Base-by-base conservation (phyloP, 2,888 invertebrate genomes). In the Sisyra terminalis region DNA sequence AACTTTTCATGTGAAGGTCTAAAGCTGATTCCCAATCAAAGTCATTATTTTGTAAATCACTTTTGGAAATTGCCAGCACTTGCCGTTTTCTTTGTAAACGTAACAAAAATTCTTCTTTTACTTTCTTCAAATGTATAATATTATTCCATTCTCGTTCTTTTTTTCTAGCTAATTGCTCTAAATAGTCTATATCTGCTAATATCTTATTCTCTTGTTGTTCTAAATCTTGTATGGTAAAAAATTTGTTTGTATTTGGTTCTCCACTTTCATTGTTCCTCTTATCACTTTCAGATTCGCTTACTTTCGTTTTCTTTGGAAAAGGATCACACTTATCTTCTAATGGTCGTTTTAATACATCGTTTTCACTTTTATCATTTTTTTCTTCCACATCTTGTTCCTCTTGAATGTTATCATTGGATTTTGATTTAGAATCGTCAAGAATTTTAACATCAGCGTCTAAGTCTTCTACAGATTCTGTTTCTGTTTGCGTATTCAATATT, bases 91-190 rank as follows among this genome's bases (percentile, higher is more conserved):
- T 69, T 45, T 81, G 67, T 29, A 88, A 61, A 49, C 87, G 66
- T 6, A 81, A 63, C 40, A 82, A 64, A 15, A 86, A 73, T 55
- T 88, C 87, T 55, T 88, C 85, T 63, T 89, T 88, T 3, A 87
- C 70, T 57, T 86, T 86, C 56, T 83, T 83, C 49, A 86, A 64
- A 53, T 84, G 79, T 10, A 88, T 59, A 42, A 89, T 77, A 46
- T 82, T 79, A 57, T 88, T 86, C 82, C 86, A 85, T 59, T 89
- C 88, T 51, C 77, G 72, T 63, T 89, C 89, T 57, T 88, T 88
- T 53, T 79, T 75, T 52, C 75, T 73, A 1, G 86, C 78, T 40
- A 86, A 63, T 51, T 79, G 81, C 48, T 79, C 70, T 46, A 88
- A 61, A 0, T 78, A 76, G 52, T 79, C 70, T 46, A 84, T 74